Percentiles rank a stretch among this genome's conserved stretches.
Conservation (phyloP, 2,113 vertebrate species). For the Aegotheles bennettii region DNA sequence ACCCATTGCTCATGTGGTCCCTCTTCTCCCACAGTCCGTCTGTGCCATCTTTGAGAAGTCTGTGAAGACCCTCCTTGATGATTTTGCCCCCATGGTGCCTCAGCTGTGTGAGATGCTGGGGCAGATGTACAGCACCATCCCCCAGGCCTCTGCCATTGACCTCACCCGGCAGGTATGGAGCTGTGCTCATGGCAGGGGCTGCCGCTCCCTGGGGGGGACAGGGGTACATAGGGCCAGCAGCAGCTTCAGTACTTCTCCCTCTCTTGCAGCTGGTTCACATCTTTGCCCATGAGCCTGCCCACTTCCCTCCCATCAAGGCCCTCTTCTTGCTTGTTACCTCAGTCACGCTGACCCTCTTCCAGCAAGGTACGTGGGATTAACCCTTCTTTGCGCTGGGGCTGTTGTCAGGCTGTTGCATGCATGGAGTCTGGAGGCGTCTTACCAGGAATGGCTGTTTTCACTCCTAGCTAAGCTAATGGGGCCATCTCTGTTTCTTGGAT, state of each 20-base stretch:
- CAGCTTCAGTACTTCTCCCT: neutral
- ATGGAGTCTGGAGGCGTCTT: conserved; percentile 55
- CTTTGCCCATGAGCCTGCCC: conserved; percentile 93
- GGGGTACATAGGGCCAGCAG: neutral
- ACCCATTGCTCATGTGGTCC: neutral
- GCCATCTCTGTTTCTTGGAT: conserved; percentile 53
- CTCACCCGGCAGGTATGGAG: conserved; percentile 91
- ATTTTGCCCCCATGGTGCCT: conserved; percentile 97
- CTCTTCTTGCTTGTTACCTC: conserved; percentile 98
- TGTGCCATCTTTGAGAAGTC: conserved; percentile 99
- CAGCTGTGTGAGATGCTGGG: conserved; percentile 98
- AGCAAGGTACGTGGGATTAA: conserved; percentile 88
- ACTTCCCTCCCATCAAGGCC: conserved; percentile 96
- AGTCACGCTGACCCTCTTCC: conserved; percentile 96
- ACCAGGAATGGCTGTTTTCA: conserved; percentile 52
- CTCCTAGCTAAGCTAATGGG: conserved; percentile 54
- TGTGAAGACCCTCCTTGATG: conserved; percentile 95
- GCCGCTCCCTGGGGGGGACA: rapidly evolving
- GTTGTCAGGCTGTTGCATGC: conserved; percentile 46
- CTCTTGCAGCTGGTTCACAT: conserved; percentile 93
- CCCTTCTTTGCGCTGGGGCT: conserved; percentile 20
- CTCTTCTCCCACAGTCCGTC: conserved; percentile 80
- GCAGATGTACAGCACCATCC: conserved; percentile 99
- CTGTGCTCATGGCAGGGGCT: neutral
- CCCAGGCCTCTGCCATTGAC: conserved; percentile 95